These are phyloP conservation scores for Oenanthe melanoleuca DNA, from an alignment of 2,113 vertebrate species.

Conservation along the genomic window DNA sequence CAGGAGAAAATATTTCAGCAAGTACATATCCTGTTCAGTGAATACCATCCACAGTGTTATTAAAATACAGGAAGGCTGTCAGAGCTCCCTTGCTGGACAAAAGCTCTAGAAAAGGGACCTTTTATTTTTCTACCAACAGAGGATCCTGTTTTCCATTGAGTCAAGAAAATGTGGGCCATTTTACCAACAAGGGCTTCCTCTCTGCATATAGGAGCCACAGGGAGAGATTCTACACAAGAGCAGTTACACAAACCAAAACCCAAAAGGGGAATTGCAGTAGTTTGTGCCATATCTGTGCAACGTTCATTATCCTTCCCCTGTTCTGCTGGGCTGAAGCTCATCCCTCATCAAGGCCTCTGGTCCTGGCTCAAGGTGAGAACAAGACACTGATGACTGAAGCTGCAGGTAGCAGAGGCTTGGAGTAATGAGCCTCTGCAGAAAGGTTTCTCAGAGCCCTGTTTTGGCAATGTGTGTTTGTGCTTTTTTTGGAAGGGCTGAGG, in stretches of 20 bases:
- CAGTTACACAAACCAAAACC: neutral
- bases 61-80: constrained; percentile 30
- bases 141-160: neutral
- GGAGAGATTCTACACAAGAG: neutral
- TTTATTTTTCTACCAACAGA: neutral
- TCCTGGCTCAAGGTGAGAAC: neutral
- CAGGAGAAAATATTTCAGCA: constrained; percentile 36
- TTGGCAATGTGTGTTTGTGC: neutral
- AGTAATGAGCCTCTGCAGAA: neutral
- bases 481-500: neutral
- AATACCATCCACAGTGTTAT: neutral
- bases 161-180: neutral
- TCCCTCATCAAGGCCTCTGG: neutral
- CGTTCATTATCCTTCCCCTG: neutral
- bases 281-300: neutral
- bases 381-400: neutral
- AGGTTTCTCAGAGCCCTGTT: neutral
- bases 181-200: neutral
- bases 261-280: neutral
- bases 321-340: neutral
- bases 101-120: neutral
- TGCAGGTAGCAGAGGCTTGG: neutral
- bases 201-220: neutral
- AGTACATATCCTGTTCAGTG: constrained; percentile 33
- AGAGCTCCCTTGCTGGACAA: neutral